Percentiles rank a stretch among this genome's conserved stretches.
phyloP scores from a whole-genome alignment of 1,140 invertebrate species.

The Dendrolimus punctatus region DNA sequence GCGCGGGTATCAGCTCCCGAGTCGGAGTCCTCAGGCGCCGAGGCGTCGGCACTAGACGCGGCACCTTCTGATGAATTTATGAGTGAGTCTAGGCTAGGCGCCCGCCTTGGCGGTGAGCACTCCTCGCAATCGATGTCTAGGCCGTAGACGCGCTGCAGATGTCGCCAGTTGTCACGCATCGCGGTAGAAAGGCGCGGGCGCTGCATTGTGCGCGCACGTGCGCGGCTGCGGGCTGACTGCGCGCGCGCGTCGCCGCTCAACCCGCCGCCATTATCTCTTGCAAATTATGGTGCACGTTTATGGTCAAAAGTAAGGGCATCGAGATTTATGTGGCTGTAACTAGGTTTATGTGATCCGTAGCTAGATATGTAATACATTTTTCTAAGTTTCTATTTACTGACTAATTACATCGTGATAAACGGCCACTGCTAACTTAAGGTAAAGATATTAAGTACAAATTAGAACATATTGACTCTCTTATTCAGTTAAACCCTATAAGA shows the following conservation, averaged over 20 bases:
- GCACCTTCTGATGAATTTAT: conserved; percentile 76
- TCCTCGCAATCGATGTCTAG: conserved; percentile 71
- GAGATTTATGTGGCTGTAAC: too few species aligned
- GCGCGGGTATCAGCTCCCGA: conserved; percentile 64
- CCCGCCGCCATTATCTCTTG: conserved; percentile 22
- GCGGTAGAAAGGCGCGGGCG: conserved; percentile 58
- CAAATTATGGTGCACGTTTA: conserved; percentile 12
- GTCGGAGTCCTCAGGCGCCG: conserved; percentile 71
- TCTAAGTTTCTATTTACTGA: too few species aligned
- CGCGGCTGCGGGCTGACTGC: conserved; percentile 47
- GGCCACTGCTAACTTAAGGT: too few species aligned
- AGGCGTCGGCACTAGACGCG: conserved; percentile 68
- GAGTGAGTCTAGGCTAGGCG: conserved; percentile 76
- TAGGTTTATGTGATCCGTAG: too few species aligned
- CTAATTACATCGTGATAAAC: too few species aligned
- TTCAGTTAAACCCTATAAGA: too few species aligned
- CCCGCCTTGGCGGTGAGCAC: conserved; percentile 47
- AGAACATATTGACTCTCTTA: too few species aligned
- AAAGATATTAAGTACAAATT: too few species aligned
- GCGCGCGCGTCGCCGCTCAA: conserved; percentile 19
- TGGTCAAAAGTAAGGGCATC: too few species aligned
- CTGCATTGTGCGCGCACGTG: conserved; percentile 61
- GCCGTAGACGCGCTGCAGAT: conserved; percentile 59
- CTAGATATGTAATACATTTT: too few species aligned
- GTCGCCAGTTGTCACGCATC: conserved; percentile 66